Conservation (phyloP, 2,113 vertebrate genomes). For the Shinisaurus crocodilurus region DNA sequence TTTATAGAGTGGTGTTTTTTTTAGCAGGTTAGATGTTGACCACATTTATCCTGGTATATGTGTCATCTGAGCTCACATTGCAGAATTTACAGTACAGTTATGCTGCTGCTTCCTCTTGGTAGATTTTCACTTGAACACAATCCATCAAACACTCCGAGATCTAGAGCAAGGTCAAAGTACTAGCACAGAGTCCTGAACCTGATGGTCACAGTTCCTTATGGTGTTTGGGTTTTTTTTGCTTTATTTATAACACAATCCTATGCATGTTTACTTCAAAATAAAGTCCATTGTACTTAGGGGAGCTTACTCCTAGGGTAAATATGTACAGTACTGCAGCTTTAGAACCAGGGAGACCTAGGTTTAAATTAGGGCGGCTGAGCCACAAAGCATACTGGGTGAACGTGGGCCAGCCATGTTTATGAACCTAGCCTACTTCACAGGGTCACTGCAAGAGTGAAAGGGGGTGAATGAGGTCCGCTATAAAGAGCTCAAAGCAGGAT, state of each 20-base stretch:
- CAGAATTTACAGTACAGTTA: neutral
- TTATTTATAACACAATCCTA: too few species aligned
- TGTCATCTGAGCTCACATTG: neutral
- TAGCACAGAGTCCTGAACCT: neutral
- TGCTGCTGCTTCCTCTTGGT: neutral
- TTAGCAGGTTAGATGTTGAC: neutral
- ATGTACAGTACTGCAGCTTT: too few species aligned
- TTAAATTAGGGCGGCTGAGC: neutral
- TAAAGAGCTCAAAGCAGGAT: too few species aligned
- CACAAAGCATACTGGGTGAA: neutral
- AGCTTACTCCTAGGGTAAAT: neutral
- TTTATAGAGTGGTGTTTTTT: neutral
- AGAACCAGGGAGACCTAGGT: neutral
- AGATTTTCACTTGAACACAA: neutral
- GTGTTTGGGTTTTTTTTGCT: neutral
- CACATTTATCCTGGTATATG: neutral
- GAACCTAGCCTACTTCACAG: neutral
- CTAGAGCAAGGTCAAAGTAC: neutral
- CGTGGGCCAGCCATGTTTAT: neutral
- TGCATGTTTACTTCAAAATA: too few species aligned
- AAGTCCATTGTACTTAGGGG: too few species aligned
- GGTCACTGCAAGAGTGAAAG: neutral
- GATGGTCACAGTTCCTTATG: neutral
- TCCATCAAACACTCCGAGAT: too few species aligned
- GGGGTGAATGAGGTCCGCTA: neutral